Percentiles rank a stretch among this genome's conserved stretches.
phyloP scores from a whole-genome alignment of 2,888 invertebrate species.

The Chydorus sphaericus region DNA sequence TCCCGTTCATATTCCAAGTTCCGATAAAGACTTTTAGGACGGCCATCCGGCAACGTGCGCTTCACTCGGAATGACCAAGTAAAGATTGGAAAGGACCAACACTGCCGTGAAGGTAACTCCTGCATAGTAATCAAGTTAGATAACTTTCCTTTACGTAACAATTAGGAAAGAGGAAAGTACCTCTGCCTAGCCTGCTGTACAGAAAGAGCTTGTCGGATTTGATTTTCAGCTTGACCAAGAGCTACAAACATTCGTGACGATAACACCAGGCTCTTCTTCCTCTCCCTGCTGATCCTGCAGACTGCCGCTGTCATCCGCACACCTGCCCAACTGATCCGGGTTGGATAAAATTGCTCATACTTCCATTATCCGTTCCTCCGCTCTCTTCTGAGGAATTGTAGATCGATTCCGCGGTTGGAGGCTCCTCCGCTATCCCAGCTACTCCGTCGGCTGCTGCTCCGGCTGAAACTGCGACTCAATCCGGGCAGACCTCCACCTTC shows the following conservation, averaged over 20 bases:
- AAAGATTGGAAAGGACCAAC: slow-evolving; percentile 32
- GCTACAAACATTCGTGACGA: not conserved
- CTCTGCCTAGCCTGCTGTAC: not conserved
- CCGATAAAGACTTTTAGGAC: slow-evolving; percentile 78
- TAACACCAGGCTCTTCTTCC: not conserved
- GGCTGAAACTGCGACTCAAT: not conserved
- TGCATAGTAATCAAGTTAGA: not conserved
- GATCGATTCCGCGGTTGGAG: slow-evolving; percentile 10
- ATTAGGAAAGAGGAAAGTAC: not conserved
- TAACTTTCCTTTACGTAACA: not conserved
- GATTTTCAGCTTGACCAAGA: not conserved
- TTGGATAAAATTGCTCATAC: not conserved
- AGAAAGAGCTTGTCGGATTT: not conserved
- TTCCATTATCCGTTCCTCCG: too few species aligned
- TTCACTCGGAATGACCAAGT: slow-evolving; percentile 71
- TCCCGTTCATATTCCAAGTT: slow-evolving; percentile 96
- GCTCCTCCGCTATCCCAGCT: not conserved
- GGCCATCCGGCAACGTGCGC: slow-evolving; percentile 68
- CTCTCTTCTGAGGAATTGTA: too few species aligned
- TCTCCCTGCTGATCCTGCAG: not conserved
- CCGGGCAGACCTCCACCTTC: not conserved
- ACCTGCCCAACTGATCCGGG: too few species aligned
- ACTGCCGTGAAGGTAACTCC: slow-evolving; percentile 15
- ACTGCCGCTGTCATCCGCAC: not conserved
- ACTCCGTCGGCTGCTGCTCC: not conserved